Evolutionary conservation across 2,797 vertebrate genomes (phyloP), one percentile per base, ranked within the genome.

Genomic region (Macropus fuliginosus): DNA sequence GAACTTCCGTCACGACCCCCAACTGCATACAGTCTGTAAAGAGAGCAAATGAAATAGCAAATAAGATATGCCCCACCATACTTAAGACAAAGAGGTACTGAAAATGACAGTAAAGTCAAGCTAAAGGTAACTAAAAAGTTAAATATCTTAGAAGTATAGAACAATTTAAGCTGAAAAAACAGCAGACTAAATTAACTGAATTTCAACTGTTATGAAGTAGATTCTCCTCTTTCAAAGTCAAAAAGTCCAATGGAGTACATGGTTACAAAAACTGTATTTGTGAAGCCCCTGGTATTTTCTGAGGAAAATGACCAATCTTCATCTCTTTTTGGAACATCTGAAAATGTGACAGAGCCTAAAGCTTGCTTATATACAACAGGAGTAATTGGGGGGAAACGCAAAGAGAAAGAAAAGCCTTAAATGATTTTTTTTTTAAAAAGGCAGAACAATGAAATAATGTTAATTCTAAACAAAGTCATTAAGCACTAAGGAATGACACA

Each of bases 1-100:
- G 99, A 99, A 95, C 99, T 99, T 97, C 99, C 99, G 96, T 99
- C 99, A 91, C 99, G 99, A 97, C 99, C 99, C 96, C 99, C 99
- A 56, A 99, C 99, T 92, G 99, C 99, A 98, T 99, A 99, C 97
- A 99, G 98, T 98, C 99, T 99, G 97, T 29, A 95, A 97, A 93
- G 89, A 94, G 96, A 93, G 52, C n/a, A 96, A 56, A 91, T 0
- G 74, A 40, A 91, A 14, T 40, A 50, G n/a, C 52, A 95, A 56
- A 54, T 31, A 89, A 0, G 94, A 55, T 50, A 28, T 93, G 31
- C 92, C 8, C 55, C 46, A 93, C 29, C 92, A 87, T 54, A 29
- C 59, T 94, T 18, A 91, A n/a, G 50, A 55, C 57, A 96, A 55
- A 91, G 66, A 94, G 54, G 55, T 56, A 14, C 12, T 66, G 59